Evolutionary conservation across 2,113 vertebrate genomes (phyloP), one percentile per base, ranked within the genome.

Genomic region (Camelus dromedarius): DNA sequence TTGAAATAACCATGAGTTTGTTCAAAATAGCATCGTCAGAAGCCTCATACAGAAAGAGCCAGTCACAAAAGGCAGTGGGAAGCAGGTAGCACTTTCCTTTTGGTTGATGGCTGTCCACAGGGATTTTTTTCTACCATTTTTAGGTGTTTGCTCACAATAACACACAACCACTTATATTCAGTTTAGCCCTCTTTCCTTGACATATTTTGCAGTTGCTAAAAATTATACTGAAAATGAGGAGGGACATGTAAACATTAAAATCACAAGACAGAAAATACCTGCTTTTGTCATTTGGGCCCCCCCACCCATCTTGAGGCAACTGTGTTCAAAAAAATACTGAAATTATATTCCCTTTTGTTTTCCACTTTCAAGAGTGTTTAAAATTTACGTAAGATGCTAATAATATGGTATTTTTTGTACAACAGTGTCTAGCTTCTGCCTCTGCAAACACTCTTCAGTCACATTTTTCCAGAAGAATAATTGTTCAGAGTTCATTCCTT

Each of bases 201-300:
- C 28, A 66, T 75, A 77, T 35, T 94, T 94, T 85, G 15, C 48
- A 88, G 2, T 76, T 94, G 52, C 69, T 76, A 75, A 86, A 93
- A 80, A 75, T 91, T 35, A 94, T 72, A 56, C 13, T 93, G 81
- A 93, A 62, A 75, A 38, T 48, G 46, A 67, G 58, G 50, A 52
- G 13, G 28, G 8, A 91, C n/a, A 26, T 84, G 30, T 35, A 69
- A 75, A 48, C 9, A 42, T 42, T 50, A 58, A 58, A 30, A 52
- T 8, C 52, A 56, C 10, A 13, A 0, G 8, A 46, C 14, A 30
- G 1, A 13, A 12, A 67, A 0, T n/a, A 50, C 5, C 35, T 67
- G 42, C 30, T n/a, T 20, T 12, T 66, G 18, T 85, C 32, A 42
- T 46, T 35, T 87, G 69, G 66, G 15, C 13, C n/a, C 32, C 32